Percentiles rank a stretch among this genome's conserved stretches.
Evolutionary conservation across 2,113 vertebrate genomes (phyloP).

Genomic region (Apaloderma vittatum): DNA sequence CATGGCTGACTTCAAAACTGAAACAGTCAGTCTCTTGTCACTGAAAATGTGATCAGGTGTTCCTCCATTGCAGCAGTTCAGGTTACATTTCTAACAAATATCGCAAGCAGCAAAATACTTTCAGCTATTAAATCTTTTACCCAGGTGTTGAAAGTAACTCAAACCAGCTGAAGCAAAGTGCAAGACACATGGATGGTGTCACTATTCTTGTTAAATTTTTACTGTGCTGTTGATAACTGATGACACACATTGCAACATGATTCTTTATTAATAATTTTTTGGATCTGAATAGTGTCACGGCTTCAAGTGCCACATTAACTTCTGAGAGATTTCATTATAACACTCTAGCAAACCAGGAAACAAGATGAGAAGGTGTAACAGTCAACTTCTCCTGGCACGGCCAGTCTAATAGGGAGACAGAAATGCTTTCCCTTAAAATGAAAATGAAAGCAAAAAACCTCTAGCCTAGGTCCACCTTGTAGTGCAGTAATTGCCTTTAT

Average conservation of each 20-base stretch:
- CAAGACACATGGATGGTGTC: not conserved
- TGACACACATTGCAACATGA: conserved; percentile 21
- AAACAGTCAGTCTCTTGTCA: conserved; percentile 25
- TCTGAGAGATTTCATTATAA: conserved; percentile 36
- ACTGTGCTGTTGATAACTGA: conserved; percentile 42
- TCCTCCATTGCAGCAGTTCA: conserved; percentile 27
- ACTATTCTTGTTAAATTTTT: conserved; percentile 19
- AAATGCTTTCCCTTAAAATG: conserved; percentile 29
- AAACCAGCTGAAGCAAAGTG: conserved; percentile 61
- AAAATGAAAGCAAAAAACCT: not conserved
- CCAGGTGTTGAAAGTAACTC: conserved; percentile 68
- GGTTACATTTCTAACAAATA: conserved; percentile 62
- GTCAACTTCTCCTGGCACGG: not conserved
- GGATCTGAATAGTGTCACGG: not conserved
- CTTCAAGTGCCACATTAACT: conserved; percentile 26
- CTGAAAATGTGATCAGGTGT: conserved; percentile 53
- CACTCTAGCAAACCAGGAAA: conserved; percentile 7
- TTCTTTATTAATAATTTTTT: not conserved
- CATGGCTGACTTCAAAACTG: conserved; percentile 33
- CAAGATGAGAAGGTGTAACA: not conserved
- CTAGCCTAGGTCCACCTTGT: not conserved
- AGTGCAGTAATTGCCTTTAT: conserved; percentile 17
- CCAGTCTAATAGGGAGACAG: not conserved
- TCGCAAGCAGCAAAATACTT: conserved; percentile 61
- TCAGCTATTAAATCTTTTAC: conserved; percentile 68